Base-by-base conservation (phyloP, 2,797 vertebrate genomes). In the Chaetodon trifasciatus region DNA sequence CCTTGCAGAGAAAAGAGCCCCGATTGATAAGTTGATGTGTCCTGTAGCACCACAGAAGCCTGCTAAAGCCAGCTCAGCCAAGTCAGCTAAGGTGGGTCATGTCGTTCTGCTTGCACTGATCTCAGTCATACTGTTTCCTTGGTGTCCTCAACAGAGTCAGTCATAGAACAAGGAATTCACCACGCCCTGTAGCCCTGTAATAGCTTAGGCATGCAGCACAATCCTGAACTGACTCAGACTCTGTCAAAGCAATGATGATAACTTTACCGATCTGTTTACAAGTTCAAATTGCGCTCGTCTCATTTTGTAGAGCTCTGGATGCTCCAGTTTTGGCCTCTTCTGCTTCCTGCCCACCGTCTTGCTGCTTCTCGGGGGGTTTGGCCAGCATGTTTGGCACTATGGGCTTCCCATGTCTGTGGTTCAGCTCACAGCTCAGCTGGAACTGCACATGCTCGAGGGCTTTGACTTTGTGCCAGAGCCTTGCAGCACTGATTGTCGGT, bases 401-500 rank as follows among this genome's bases (percentile, higher is more conserved):
- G 93, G 95, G 11, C 86, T 94, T 15, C 95, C 95, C 17, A 32
- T 16, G 74, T 95, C 95, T 1, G 71, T 91, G 71, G 84, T 86
- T 13, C 93, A 95, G 50, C 89, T 96, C 53, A 70, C 88, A 17
- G 82, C 85, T 28, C 95, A 95, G 81, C 67, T 95, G 82, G 89
- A 95, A 50, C 85, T 96, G 78, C 93, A 93, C 74, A 93, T 92
- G 93, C 75, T 94, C 19, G 92, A 95, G 35, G 92, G 91, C 47
- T 71, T 95, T 28, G 87, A 92, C 67, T 40, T 92, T 0, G 17
- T 78, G 1, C 76, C 87, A n/a, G 86, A 94, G 58, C 74, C 85
- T 0, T 96, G 96, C 63, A 90, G 84, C 74, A 23, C 77, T 0
- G 93, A 96, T 17, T 97, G 96, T 86, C 93, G 95, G 96, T 95